phyloP scores from a whole-genome alignment of 2,888 invertebrate species.

The Cerastis leucographa region DNA sequence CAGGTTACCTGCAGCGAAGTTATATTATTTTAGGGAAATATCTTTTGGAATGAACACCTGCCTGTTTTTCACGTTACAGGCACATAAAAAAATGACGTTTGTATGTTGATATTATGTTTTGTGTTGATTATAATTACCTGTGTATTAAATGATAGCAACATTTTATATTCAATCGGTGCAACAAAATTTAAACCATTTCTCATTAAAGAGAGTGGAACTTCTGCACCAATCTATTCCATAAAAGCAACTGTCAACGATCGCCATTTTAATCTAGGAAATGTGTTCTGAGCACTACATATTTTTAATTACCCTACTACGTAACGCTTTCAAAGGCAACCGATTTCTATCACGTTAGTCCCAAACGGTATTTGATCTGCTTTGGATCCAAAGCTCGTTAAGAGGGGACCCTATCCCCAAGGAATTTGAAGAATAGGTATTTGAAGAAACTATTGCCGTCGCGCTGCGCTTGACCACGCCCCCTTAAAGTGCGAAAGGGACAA shows the following conservation, averaged over 20 bases:
- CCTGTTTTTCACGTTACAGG: no score
- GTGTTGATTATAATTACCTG: no score
- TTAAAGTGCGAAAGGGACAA: no score
- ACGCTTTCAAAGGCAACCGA: slow-evolving; percentile 37
- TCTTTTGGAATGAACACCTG: no score
- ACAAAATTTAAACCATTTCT: not conserved
- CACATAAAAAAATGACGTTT: no score
- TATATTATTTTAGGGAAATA: not conserved
- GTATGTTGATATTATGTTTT: no score
- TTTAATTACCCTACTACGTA: slow-evolving; percentile 66
- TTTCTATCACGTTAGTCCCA: slow-evolving; percentile 31
- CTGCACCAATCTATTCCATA: slow-evolving; percentile 18
- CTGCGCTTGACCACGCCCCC: no score
- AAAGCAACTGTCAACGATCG: slow-evolving; percentile 61
- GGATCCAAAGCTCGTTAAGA: slow-evolving; percentile 1
- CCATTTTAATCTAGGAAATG: slow-evolving; percentile 68
- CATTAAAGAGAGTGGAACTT: slow-evolving; percentile 15
- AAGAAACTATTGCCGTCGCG: no score
- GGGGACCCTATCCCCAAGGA: no score
- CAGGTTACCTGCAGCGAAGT: not conserved
- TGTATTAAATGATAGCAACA: not conserved
- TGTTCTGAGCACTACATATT: slow-evolving; percentile 58
- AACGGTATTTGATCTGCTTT: slow-evolving; percentile 36
- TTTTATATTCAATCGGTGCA: not conserved
- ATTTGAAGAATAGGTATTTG: no score